These are phyloP conservation scores for Lamellibrachia satsuma DNA, from an alignment of 2,888 invertebrate species.

Conservation along the genomic window DNA sequence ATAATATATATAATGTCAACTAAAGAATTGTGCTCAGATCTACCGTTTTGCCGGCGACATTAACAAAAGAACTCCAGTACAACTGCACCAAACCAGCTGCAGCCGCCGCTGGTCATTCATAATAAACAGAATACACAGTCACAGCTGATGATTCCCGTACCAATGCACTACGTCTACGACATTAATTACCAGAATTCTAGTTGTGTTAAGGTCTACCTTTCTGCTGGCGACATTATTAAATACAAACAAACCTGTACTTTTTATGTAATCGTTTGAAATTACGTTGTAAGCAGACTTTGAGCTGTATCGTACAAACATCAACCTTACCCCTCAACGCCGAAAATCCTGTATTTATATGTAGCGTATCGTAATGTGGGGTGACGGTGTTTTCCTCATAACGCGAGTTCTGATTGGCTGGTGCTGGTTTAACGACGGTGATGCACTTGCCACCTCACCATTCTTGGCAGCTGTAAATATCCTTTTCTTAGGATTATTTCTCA, in stretches of 20 bases:
- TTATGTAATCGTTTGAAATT: not conserved
- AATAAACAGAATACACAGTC: not conserved
- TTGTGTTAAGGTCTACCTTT: not conserved
- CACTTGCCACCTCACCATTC: slow-evolving; percentile 6
- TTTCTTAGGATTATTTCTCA: not conserved
- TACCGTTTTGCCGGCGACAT: not conserved
- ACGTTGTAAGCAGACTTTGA: not conserved
- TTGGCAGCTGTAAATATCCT: not conserved
- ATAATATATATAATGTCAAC: too few relatives aligned
- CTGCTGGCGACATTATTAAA: not conserved
- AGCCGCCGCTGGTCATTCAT: not conserved
- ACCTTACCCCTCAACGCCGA: not conserved
- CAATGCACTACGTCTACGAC: not conserved
- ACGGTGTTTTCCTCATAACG: not conserved
- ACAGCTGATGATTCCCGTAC: not conserved
- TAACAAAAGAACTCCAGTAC: not conserved
- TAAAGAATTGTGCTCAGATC: not conserved
- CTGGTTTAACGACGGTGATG: not conserved
- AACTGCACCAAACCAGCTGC: not conserved
- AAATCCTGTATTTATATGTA: not conserved
- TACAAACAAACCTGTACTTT: not conserved
- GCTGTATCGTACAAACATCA: not conserved
- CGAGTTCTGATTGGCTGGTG: slow-evolving; percentile 4
- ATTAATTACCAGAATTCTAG: not conserved
- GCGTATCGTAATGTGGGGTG: slow-evolving; percentile 10